Evolutionary conservation across 1,140 invertebrate species (phyloP), one percentile per base, ranked within the genome.

Genomic region (Triops cancriformis): DNA sequence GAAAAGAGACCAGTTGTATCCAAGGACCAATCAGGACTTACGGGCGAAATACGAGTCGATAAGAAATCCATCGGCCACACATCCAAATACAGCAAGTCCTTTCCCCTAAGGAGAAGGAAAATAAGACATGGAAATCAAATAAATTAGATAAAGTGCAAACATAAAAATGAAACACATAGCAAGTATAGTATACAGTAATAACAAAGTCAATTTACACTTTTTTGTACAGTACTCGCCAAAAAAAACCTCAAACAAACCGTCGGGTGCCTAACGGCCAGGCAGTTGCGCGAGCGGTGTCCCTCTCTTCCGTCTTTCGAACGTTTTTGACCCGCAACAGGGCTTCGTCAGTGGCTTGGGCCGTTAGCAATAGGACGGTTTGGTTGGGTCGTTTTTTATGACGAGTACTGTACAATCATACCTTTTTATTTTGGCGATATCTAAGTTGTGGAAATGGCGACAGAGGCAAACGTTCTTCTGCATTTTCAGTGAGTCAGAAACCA

Each of bases 1-100:
- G 98, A 93, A 85, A 99, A 99, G 74, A 99, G 87, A 80, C 91
- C 95, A 64, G 91, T 95, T 81, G 91, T 92, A 77, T 94, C 93
- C 84, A 95, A 95, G 4, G 51, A 64, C 51, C 51, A 64, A 64
- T 64, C 51, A 64, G 51, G 51, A 23, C 51, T 64, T 18, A 64
- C 51, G 6, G 51, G 51, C 23, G 51, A 64, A 64, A 64, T 18
- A 90, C 88, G 1, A 88, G 88, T 7, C 93, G 93, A 81, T 90
- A 96, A 90, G 79, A 95, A 90, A 83, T 98, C 95, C 0, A 96
- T 90, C 11, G 97, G 94, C 97, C 97, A 99, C 14, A 99, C 95
- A 85, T 99, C 98, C 78, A 99, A 97, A 84, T 92, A 97, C 80
- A 90, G 89, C 26, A 91, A 87, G 45, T 82, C 81, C 72, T 82